These are phyloP conservation scores for Drosophila stalkeri DNA, from an alignment of 2,888 invertebrate genomes.

Conservation along the genomic window DNA sequence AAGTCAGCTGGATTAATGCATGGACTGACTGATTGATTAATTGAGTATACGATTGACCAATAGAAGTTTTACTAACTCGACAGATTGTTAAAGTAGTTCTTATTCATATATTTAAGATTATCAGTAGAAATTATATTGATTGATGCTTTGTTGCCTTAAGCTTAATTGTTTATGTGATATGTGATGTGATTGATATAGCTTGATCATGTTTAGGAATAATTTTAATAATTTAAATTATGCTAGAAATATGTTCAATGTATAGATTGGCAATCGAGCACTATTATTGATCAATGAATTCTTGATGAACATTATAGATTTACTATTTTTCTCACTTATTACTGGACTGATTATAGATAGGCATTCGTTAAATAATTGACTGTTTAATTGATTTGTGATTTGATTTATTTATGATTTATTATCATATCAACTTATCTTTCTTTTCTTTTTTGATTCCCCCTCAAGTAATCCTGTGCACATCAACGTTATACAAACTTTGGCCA, in stretches of 20 bases:
- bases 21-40: neutral
- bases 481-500: slow-evolving; percentile 29
- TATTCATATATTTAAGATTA: too few relatives aligned
- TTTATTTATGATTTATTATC: too few relatives aligned
- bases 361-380: neutral
- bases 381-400: neutral
- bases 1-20: neutral
- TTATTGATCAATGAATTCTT: neutral
- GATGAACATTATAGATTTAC: too few relatives aligned
- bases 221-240: neutral
- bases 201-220: too few relatives aligned
- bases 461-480: slow-evolving; percentile 72
- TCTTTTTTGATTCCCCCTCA: neutral
- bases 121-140: too few relatives aligned
- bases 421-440: too few relatives aligned
- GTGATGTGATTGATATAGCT: too few relatives aligned
- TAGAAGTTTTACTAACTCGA: neutral
- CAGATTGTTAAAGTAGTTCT: neutral
- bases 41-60: neutral
- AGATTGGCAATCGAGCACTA: neutral
- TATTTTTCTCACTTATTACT: too few relatives aligned
- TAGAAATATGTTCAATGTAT: neutral
- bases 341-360: neutral
- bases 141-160: too few relatives aligned
- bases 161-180: too few relatives aligned